phyloP scores from a whole-genome alignment of 1,140 invertebrate species.

The Drosophila ananassae region DNA sequence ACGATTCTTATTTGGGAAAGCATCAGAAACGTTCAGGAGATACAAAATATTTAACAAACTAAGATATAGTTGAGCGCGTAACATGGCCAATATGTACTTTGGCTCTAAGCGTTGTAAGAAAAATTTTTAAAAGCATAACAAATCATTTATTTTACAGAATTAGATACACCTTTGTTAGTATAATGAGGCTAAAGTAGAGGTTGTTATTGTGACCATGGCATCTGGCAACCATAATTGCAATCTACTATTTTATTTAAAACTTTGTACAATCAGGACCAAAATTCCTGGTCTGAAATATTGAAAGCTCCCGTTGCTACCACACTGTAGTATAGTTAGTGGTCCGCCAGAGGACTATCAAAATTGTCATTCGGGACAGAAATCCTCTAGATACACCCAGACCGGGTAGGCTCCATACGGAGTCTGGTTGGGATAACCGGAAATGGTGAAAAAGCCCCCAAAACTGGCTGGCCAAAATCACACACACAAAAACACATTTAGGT shows the following conservation, averaged over 20 bases:
- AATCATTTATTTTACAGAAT: neutral
- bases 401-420: neutral
- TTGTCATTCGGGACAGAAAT: conserved; percentile 27
- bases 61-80: neutral
- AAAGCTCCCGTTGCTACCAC: conserved; percentile 36
- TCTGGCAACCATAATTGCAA: neutral
- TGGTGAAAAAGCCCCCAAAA: conserved; percentile 30
- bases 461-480: conserved; percentile 7
- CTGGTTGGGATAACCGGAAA: conserved; percentile 50
- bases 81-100: neutral
- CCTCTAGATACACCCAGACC: conserved; percentile 31
- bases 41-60: conserved; percentile 2
- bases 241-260: conserved; percentile 19
- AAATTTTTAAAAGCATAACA: neutral
- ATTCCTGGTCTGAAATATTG: conserved; percentile 33
- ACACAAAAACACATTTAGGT: conserved; percentile 22
- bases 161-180: neutral
- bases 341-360: conserved; percentile 25
- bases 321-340: neutral
- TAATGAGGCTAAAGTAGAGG: no score
- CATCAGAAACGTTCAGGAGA: neutral
- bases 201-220: no score
- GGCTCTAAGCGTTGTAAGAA: neutral
- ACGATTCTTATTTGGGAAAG: conserved; percentile 14
- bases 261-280: conserved; percentile 6